phyloP scores from a whole-genome alignment of 2,113 vertebrate genomes.

The Lathamus discolor region DNA sequence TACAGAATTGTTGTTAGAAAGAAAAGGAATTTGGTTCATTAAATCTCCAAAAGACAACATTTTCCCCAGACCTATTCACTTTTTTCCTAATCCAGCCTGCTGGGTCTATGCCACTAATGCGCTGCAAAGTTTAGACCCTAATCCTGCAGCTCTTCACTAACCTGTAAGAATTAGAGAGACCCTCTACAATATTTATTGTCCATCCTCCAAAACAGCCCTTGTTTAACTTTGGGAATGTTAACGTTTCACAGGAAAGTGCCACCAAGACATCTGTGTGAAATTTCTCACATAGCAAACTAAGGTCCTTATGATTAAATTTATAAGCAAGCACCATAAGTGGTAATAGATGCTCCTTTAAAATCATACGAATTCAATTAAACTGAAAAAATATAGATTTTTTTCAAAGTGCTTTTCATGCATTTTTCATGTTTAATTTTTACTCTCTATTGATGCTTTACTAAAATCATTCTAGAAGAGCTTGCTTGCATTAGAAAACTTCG shows the following conservation, averaged over 20 bases:
- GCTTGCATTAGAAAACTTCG: not conserved
- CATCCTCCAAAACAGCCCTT: not conserved
- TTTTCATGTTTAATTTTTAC: not conserved
- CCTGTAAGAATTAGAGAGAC: not conserved
- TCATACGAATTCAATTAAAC: not conserved
- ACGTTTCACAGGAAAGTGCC: not conserved
- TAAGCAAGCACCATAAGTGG: not conserved
- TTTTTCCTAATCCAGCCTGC: not conserved
- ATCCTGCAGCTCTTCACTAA: not conserved
- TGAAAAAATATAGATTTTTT: not conserved
- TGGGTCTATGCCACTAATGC: not conserved
- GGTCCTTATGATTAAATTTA: not conserved
- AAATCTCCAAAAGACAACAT: not conserved
- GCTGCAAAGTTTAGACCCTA: not conserved
- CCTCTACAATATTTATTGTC: not conserved
- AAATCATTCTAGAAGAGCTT: not conserved
- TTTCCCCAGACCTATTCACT: not conserved
- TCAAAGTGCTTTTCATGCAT: not conserved
- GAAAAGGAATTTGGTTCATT: not conserved
- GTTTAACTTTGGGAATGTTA: not conserved
- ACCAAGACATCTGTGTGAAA: not conserved
- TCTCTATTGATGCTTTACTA: not conserved
- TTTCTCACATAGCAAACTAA: not conserved
- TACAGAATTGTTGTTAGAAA: not conserved
- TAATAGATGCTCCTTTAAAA: not conserved